Evolutionary conservation across 2,888 invertebrate species (phyloP).

Genomic region (Dasysyrphus albostriatus): DNA sequence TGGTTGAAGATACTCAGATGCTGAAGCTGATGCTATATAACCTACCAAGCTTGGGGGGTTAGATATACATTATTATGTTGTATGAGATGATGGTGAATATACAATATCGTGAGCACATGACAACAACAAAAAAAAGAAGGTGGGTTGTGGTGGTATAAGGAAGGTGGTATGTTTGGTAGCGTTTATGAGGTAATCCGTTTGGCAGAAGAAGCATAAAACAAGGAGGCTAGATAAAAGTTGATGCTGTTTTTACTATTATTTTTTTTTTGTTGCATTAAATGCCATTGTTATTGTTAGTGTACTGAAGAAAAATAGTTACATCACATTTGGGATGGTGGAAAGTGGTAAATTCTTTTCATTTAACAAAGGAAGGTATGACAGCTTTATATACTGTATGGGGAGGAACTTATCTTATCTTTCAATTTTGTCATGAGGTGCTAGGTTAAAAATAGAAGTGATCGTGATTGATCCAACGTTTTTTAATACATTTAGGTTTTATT

Average conservation of each 20-base stretch:
- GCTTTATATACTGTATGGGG: not conserved
- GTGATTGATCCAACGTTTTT: not conserved
- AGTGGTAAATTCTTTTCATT: slow-evolving; percentile 20
- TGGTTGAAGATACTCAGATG: not conserved
- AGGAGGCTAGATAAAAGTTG: slow-evolving; percentile 24
- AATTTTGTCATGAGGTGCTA: not conserved
- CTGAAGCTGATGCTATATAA: slow-evolving; percentile 48
- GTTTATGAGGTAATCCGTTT: slow-evolving; percentile 68
- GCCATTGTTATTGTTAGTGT: slow-evolving; percentile 40
- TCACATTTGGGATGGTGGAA: slow-evolving; percentile 35
- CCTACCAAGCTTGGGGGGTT: slow-evolving; percentile 40
- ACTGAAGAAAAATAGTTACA: slow-evolving; percentile 64
- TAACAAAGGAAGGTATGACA: not conserved
- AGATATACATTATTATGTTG: slow-evolving; percentile 13
- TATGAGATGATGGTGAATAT: slow-evolving; percentile 32
- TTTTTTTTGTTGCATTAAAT: slow-evolving; percentile 33
- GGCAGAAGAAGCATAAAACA: slow-evolving; percentile 37
- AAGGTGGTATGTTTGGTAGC: slow-evolving; percentile 11
- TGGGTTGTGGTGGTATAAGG: slow-evolving; percentile 19
- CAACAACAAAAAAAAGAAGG: slow-evolving; percentile 3
- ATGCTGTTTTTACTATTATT: slow-evolving; percentile 8
- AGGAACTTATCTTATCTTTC: not conserved
- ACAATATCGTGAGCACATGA: slow-evolving; percentile 23
- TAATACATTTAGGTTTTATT: not conserved
- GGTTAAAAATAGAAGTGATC: not conserved